Conservation (phyloP, 2,113 vertebrate species). For the Procapra przewalskii region DNA sequence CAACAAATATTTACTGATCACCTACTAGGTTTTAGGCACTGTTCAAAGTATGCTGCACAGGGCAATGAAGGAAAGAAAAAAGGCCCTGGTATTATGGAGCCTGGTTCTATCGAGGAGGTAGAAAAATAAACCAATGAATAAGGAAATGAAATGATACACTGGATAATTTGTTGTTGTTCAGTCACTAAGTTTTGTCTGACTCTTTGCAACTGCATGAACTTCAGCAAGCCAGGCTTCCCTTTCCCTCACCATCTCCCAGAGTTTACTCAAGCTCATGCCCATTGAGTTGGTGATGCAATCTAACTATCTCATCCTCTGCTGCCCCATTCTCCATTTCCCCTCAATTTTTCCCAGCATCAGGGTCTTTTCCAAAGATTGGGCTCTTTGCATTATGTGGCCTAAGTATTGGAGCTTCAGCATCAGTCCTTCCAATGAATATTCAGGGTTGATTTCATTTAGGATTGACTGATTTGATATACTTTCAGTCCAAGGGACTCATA, state of each 20-base stretch:
- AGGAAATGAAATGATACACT: not conserved
- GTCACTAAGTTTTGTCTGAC: not conserved
- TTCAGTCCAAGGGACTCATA: not conserved
- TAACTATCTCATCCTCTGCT: not conserved
- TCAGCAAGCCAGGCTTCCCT: not conserved
- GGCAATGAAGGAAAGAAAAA: not conserved
- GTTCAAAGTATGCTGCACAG: not conserved
- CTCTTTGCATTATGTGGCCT: not conserved
- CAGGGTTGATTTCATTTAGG: not conserved
- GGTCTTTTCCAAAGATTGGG: not conserved
- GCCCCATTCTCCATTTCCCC: not conserved
- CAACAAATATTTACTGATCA: not conserved
- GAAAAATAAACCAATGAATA: not conserved
- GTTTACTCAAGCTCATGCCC: not conserved
- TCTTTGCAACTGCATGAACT: not conserved
- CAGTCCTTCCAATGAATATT: not conserved
- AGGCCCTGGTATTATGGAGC: not conserved
- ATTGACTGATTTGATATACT: not conserved
- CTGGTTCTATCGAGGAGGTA: not conserved
- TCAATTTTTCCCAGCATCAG: not conserved
- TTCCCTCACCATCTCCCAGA: not conserved
- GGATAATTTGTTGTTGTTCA: not conserved
- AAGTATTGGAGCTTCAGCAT: not conserved
- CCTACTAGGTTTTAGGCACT: not conserved
- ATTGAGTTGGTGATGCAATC: not conserved